A percentile compares a stretch with the other conserved stretches of the same genome.
phyloP scores from a whole-genome alignment of 1,140 invertebrate species.

The Araneus ventricosus region DNA sequence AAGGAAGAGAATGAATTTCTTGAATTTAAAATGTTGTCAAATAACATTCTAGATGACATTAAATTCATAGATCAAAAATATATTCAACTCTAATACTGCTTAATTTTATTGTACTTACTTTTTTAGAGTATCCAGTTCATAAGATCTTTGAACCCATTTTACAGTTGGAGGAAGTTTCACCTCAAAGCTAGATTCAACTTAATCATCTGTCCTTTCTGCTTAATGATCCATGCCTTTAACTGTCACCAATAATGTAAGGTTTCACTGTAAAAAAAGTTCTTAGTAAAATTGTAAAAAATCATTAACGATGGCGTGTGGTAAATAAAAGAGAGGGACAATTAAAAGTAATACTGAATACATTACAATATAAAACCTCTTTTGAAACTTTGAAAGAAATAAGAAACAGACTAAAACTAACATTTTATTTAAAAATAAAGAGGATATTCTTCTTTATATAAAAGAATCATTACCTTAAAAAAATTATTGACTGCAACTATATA shows the following conservation, averaged over 20 bases:
- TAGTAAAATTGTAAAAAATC: background rate
- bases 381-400: no score
- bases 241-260: constrained; percentile 93
- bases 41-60: background rate
- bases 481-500: no score
- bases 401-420: no score
- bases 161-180: constrained; percentile 96
- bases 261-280: constrained; percentile 85
- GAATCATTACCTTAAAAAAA: no score
- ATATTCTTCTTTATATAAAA: no score
- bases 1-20: no score
- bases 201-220: constrained; percentile 94
- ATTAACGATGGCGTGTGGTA: no score
- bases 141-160: constrained; percentile 87
- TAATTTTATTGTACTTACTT: constrained; percentile 34
- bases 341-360: no score
- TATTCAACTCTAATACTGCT: no score
- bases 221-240: constrained; percentile 92
- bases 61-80: no score
- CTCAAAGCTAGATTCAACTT: constrained; percentile 95
- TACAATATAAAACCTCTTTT: no score
- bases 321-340: background rate
- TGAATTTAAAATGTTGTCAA: background rate
- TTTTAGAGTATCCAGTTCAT: constrained; percentile 62
- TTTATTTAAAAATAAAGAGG: no score